Evolutionary conservation across 2,113 vertebrate genomes (phyloP), one percentile per base, ranked within the genome.

Genomic region (Guaruba guarouba): DNA sequence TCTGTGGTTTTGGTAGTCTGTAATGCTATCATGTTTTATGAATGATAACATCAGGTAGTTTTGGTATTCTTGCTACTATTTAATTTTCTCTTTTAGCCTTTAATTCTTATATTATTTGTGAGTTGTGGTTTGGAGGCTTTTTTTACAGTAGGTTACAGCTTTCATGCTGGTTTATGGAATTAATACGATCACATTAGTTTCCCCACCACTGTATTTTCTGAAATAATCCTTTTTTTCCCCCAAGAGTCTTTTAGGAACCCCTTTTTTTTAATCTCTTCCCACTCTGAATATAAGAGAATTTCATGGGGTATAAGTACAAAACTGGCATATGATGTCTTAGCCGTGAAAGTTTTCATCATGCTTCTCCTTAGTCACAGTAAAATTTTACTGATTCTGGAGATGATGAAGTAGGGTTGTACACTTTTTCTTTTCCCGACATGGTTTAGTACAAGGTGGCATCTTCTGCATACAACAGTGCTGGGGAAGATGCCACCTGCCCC

Each of bases 171-270:
- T 54, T 95, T 91, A 57, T 71, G 13, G 73, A 88, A 91, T 83
- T 81, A 86, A 78, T 82, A 84, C 73, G 85, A 94, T 86, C 66
- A 46, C 35, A 54, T 93, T 87, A 79, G 9, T 24, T 88, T 95
- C 54, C 33, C 35, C 18, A n/a, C 22, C 9, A 24, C 10, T 35
- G 44, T 57, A 0, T 84, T 89, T 95, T 92, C 57, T 79, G 57
- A 46, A 62, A 44, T 14, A 61, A 92, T 33, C 6, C 14, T 20
- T 64, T 44, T 88, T 85, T 49, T 55, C 10, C 6, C n/a, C 25
- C 2, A 73, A 37, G 9, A 77, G 13, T 92, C n/a, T 71, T 73
- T 63, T 48, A 64, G 31, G 48, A 94, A 33, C 20, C 27, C 17
- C 4, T 18, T 92, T 77, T 59, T 83, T 71, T 83, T 68, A 41